Evolutionary conservation across 2,113 vertebrate species (phyloP), one percentile per base, ranked within the genome.

Genomic region (Pangasianodon hypophthalmus): DNA sequence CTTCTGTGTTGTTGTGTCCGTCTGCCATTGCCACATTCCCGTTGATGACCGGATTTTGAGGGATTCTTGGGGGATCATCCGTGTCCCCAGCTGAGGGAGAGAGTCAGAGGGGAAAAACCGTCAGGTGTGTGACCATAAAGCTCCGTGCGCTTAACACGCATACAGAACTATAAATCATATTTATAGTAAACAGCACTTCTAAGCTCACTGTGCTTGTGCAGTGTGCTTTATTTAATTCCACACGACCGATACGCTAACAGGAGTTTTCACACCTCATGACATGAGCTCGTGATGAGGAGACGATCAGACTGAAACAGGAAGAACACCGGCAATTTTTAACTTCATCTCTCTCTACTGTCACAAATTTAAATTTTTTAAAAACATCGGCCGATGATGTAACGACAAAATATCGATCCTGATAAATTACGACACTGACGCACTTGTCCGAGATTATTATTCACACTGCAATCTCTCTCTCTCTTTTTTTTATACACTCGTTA

Each of bases 1-100:
- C 98, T 92, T 99, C 98, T 75, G 97, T 96, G 95, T 98, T 99
- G 94, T 97, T 98, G 93, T 99, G 98, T 85, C 98, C 98, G 0
- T 99, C 98, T 87, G 97, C 97, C 97, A 99, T 97, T n/a, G 98
- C 97, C 94, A 99, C 96, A 88, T 99, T 99, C 89, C 98, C 98
- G 92, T 99, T 99, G 95, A 99, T 99, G 91, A 99, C 98, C 91
- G 98, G 97, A 93, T 98, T 99, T 83, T 97, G 97, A 32, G 98
- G 97, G 92, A 99, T 99, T 98, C 98, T 99, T 94, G 98, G 98
- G 92, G 98, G 98, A 93, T 99, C 98, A 89, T 99, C 98, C 89
- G 98, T 97, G 94, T 99, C 98, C 93, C 98, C 98, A 95, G 98
- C 98, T 99, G 92, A 91, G 48, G 9, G n/a, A 83, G n/a, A 83